Evolutionary conservation across 2,113 vertebrate genomes (phyloP), one percentile per base, ranked within the genome.

Genomic region (Trematomus loennbergii): DNA sequence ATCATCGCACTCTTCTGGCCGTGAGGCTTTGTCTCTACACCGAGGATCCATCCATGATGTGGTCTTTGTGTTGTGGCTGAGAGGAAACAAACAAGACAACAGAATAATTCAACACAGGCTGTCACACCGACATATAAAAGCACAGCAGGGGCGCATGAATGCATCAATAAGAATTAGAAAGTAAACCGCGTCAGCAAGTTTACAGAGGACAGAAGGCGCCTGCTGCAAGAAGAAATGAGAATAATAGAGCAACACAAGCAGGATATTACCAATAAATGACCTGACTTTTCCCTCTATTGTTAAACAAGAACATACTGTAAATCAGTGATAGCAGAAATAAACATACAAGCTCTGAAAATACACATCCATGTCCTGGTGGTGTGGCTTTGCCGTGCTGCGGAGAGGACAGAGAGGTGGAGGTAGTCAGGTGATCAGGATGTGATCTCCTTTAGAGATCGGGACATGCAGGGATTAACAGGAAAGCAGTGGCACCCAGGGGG

Each of bases 21-120:
- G 97, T 87, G 96, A 95, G 89, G 96, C 96, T 94, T 98, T 98
- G 92, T 96, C 98, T 94, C 97, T 94, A 94, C 97, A 98, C 93
- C 98, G 97, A 90, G 98, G 98, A 93, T 99, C 98, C 91, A 99
- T 92, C 98, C 98, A 99, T 87, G 98, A 99, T 79, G 98, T 99
- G 83, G 98, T 99, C 95, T 99, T 99, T 93, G 98, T 99, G 92
- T 99, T 99, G 93, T 99, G 98, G 95, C 98, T 99, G 89, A 75
- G 94, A 93, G 66, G 63, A 86, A 72, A 89, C 46, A 90, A 87
- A 84, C 61, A 73, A 70, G 20, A 85, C 43, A 72, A 90, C 57
- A 71, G 33, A 63, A 66, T 65, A 78, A 67, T 77, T 87, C 76
- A 90, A 79, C 69, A 78, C 61, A 73, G 72, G 54, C 79, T 12